Percentiles rank a stretch among this genome's conserved stretches.
Conservation (phyloP, 2,797 vertebrate species). For the Macrochelys suwanniensis region DNA sequence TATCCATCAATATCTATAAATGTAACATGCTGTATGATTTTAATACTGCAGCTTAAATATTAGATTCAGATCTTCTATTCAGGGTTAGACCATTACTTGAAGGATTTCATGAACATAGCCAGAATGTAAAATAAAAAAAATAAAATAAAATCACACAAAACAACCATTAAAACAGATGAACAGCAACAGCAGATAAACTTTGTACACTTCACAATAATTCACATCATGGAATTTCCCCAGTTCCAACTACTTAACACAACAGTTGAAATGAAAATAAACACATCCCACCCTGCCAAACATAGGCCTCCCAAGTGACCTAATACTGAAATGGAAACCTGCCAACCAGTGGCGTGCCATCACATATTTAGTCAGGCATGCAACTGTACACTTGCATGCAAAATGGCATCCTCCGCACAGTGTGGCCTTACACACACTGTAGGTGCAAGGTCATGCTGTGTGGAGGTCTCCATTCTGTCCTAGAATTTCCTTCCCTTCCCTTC, state of each 20-base stretch:
- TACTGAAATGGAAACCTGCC: rapidly evolving
- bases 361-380: neutral
- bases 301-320: rapidly evolving
- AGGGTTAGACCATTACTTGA: neutral
- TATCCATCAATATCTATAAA: neutral
- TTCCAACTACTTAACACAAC: neutral
- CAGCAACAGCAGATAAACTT: neutral
- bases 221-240: neutral
- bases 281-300: neutral
- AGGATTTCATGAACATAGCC: neutral
- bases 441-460: neutral
- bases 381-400: neutral
- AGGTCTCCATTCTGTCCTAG: neutral
- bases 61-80: neutral
- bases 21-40: neutral
- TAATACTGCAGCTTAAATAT: neutral
- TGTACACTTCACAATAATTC: neutral
- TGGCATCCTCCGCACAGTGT: neutral
- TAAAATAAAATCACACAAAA: neutral
- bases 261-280: neutral
- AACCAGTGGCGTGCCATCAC: neutral
- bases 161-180: neutral
- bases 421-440: neutral
- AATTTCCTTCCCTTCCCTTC: neutral
- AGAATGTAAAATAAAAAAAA: neutral